Percentiles rank a stretch among this genome's conserved stretches.
These are phyloP conservation scores for Montipora capitata DNA, from an alignment of 92 coral and sea anemone genomes.

Conservation along the genomic window DNA sequence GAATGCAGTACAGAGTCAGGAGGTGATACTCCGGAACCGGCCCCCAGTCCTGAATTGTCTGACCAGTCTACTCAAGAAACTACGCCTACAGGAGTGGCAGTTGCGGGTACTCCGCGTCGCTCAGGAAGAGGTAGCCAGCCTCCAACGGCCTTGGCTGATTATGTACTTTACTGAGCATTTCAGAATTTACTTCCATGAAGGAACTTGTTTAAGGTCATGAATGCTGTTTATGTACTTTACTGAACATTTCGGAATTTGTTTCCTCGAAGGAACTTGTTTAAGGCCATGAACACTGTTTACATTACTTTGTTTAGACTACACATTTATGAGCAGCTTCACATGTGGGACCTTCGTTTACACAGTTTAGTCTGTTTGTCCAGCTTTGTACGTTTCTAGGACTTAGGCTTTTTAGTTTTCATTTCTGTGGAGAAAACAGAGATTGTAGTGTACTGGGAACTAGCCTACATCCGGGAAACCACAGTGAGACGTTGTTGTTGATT, in stretches of 20 bases:
- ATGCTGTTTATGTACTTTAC: not conserved
- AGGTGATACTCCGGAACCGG: not conserved
- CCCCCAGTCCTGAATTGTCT: not conserved
- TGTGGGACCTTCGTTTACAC: constrained; percentile 2
- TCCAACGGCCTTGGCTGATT: constrained; percentile 22
- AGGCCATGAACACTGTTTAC: constrained; percentile 14
- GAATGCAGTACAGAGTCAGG: not conserved
- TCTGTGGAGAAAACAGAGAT: not conserved
- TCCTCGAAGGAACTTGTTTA: too few species aligned
- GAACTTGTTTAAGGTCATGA: constrained; percentile 8
- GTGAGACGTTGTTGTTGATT: not conserved
- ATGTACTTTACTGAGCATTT: constrained; percentile 22
- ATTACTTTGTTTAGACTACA: not conserved
- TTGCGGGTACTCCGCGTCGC: not conserved
- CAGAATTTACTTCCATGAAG: not conserved
- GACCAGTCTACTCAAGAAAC: too few species aligned
- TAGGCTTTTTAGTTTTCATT: not conserved
- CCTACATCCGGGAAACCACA: not conserved
- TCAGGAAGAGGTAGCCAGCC: not conserved
- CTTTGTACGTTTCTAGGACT: not conserved
- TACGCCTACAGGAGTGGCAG: constrained; percentile 8
- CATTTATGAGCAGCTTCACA: not conserved
- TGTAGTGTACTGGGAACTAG: not conserved
- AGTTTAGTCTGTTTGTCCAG: not conserved
- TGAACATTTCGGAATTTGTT: too few species aligned